These are phyloP conservation scores for Slavum lentiscoides DNA, from an alignment of 2,888 invertebrate species.

Conservation along the genomic window DNA sequence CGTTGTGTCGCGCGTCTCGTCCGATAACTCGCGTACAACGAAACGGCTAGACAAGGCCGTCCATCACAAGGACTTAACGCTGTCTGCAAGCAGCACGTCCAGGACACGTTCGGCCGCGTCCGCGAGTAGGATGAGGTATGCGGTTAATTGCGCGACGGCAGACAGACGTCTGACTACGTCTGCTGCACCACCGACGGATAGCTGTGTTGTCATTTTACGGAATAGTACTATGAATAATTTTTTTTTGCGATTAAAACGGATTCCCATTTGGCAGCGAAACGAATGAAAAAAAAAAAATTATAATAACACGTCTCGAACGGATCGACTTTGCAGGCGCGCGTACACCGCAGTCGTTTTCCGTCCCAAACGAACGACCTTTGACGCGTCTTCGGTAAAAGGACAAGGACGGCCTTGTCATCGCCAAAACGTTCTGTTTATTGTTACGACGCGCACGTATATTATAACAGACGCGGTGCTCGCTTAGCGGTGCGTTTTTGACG, in stretches of 20 bases:
- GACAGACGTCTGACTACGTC: too few species aligned
- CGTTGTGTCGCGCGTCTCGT: too few species aligned
- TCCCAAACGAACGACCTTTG: constrained; percentile 29
- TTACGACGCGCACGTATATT: too few species aligned
- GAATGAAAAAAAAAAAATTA: too few species aligned
- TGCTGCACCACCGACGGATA: background rate
- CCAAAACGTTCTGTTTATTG: background rate
- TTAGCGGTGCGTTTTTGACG: constrained; percentile 10
- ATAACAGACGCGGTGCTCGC: too few species aligned
- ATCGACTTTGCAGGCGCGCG: constrained; percentile 14
- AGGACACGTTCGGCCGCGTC: too few species aligned
- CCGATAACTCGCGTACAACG: too few species aligned
- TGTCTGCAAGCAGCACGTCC: too few species aligned
- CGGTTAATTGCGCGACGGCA: background rate
- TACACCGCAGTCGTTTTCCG: too few species aligned
- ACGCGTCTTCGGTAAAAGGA: background rate
- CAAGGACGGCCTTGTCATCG: constrained; percentile 40
- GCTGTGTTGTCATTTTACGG: too few species aligned
- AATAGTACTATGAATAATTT: background rate
- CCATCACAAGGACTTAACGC: too few species aligned
- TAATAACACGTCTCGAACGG: constrained; percentile 25
- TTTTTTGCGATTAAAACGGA: background rate
- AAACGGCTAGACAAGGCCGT: too few species aligned
- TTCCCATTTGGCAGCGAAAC: constrained; percentile 37
- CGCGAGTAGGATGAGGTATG: background rate